These are phyloP conservation scores for Hippoglossus hippoglossus DNA, from an alignment of 2,797 vertebrate species.

Conservation along the genomic window DNA sequence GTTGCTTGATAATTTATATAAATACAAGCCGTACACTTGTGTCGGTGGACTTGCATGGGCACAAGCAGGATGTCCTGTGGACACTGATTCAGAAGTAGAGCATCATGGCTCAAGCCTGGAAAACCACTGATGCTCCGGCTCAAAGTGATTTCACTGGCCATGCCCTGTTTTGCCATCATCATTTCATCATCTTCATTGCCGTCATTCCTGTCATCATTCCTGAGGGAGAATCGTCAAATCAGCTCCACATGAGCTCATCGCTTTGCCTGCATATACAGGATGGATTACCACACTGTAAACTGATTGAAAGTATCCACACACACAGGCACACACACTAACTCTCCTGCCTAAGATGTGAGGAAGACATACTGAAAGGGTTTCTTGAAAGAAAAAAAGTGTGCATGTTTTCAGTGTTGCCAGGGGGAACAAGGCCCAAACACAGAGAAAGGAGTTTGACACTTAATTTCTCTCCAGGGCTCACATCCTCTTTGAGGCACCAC, in stretches of 20 bases:
- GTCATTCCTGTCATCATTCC: conserved; percentile 37
- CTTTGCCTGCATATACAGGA: conserved; percentile 28
- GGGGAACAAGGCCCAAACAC: conserved; percentile 75
- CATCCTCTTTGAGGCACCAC: conserved; percentile 55
- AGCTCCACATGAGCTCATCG: conserved; percentile 47
- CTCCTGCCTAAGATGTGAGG: conserved; percentile 26
- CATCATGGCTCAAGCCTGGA: conserved; percentile 43
- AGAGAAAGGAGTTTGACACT: conserved; percentile 68
- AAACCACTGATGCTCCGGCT: conserved; percentile 33
- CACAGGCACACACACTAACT: conserved; percentile 2
- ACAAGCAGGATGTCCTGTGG: conserved; percentile 3
- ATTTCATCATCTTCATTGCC: conserved; percentile 43
- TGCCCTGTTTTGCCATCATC: conserved; percentile 38
- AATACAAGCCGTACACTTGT: too few relatives aligned
- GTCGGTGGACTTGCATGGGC: too few relatives aligned
- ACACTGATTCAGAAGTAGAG: conserved; percentile 3
- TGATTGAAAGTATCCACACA: conserved; percentile 32
- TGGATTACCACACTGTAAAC: conserved; percentile 21
- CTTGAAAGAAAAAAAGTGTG: conserved; percentile 47
- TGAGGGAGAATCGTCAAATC: conserved; percentile 36
- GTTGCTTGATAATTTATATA: too few relatives aligned
- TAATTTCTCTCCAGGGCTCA: conserved; percentile 69
- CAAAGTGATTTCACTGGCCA: conserved; percentile 51
- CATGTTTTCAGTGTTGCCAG: conserved; percentile 81
- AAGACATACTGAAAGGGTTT: conserved; percentile 34